Conservation (phyloP, 2,888 invertebrate species). For the Plebejus argus region DNA sequence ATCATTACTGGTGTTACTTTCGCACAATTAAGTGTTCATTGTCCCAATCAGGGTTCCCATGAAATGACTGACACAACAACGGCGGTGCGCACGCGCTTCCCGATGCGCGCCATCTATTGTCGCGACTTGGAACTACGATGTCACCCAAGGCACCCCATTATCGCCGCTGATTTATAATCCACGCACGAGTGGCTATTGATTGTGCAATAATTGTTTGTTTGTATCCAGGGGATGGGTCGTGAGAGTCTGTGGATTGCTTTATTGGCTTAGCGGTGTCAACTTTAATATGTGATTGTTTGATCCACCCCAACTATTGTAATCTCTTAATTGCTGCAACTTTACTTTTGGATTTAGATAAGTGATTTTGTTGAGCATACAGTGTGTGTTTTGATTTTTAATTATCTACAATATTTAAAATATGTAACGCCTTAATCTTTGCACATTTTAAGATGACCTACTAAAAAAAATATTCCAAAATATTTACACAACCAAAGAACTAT, state of each 20-base stretch:
- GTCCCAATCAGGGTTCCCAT: conserved; percentile 73
- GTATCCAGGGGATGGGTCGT: conserved; percentile 57
- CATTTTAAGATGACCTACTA: background rate
- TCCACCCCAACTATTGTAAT: conserved; percentile 30
- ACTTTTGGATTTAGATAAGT: conserved; percentile 11
- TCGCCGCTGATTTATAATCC: conserved; percentile 67
- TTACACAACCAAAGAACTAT: conserved; percentile 1
- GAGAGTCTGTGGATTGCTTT: conserved; percentile 61
- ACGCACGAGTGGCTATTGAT: conserved; percentile 68
- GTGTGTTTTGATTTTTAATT: background rate
- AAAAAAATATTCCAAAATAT: background rate
- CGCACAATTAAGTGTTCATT: conserved; percentile 76
- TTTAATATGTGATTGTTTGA: conserved; percentile 37
- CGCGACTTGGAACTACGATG: conserved; percentile 56
- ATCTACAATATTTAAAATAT: background rate
- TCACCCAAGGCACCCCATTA: conserved; percentile 63
- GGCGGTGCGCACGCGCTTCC: conserved; percentile 57
- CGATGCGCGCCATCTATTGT: conserved; percentile 63
- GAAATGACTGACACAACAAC: conserved; percentile 63
- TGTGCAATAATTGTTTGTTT: conserved; percentile 78
- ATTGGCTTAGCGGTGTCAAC: conserved; percentile 58
- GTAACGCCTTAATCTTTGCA: background rate
- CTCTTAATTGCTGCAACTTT: conserved; percentile 22
- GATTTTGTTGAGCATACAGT: background rate
- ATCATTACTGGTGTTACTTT: conserved; percentile 72